These are phyloP conservation scores for Selenia dentaria DNA, from an alignment of 2,888 invertebrate species.

Conservation along the genomic window DNA sequence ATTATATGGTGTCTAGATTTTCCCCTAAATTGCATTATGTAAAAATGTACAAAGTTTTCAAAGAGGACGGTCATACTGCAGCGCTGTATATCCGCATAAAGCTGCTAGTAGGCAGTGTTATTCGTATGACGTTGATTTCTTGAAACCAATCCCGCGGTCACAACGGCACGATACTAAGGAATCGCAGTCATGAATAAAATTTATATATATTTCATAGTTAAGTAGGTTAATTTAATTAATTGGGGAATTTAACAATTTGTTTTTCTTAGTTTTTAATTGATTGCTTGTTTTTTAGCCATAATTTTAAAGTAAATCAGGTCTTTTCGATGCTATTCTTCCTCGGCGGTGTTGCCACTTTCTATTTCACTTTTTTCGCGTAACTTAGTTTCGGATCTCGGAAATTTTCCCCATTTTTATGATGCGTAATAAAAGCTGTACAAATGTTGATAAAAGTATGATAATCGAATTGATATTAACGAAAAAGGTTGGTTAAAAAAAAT, in stretches of 20 bases:
- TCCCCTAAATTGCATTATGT: too few relatives aligned
- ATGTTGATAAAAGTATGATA: constrained; percentile 20
- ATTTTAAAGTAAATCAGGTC: constrained; percentile 8
- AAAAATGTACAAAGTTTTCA: too few relatives aligned
- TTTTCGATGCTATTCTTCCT: constrained; percentile 5
- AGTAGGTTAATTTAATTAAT: constrained; percentile 28
- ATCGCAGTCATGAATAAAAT: constrained; percentile 22
- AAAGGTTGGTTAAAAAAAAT: constrained; percentile 13
- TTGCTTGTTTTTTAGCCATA: constrained; percentile 29
- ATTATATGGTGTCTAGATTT: too few relatives aligned
- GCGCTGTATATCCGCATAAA: too few relatives aligned
- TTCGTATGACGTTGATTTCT: neutral
- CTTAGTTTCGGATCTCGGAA: constrained; percentile 24
- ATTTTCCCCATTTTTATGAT: constrained; percentile 9
- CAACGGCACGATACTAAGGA: constrained; percentile 9
- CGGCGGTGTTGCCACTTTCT: constrained; percentile 12
- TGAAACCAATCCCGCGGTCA: neutral
- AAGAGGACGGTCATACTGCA: too few relatives aligned
- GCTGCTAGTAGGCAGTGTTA: too few relatives aligned
- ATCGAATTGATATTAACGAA: constrained; percentile 24
- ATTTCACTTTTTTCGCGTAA: constrained; percentile 2
- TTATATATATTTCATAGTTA: constrained; percentile 11
- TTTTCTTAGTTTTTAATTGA: constrained; percentile 26
- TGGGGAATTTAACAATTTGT: constrained; percentile 25
- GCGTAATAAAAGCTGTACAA: constrained; percentile 20